These are phyloP conservation scores for Sycophila sp. DNA, from an alignment of 1,140 invertebrate genomes.

Conservation along the genomic window DNA sequence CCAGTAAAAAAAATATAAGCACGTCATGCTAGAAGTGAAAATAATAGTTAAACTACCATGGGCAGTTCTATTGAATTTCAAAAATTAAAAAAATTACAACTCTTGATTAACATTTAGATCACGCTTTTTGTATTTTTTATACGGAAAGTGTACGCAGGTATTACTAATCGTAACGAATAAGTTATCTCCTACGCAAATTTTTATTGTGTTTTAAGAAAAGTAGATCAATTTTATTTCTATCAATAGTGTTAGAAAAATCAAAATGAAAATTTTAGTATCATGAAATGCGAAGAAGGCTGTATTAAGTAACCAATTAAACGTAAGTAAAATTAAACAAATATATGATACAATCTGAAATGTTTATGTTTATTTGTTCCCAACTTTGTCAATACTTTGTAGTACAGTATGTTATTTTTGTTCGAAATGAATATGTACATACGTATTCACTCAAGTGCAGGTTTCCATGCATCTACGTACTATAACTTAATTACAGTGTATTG, in stretches of 20 bases:
- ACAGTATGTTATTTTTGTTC: slow-evolving; percentile 10
- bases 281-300: neutral
- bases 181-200: too few relatives aligned
- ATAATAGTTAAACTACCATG: neutral
- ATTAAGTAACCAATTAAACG: neutral
- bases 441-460: neutral
- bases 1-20: too few relatives aligned
- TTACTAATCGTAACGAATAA: too few relatives aligned
- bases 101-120: neutral
- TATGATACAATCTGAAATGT: slow-evolving; percentile 9
- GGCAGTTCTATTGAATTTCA: neutral
- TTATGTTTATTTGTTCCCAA: slow-evolving; percentile 16
- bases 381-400: neutral
- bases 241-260: neutral
- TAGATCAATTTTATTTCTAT: too few relatives aligned
- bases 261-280: neutral
- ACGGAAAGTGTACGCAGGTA: too few relatives aligned
- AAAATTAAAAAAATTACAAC: neutral
- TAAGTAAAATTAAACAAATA: neutral
- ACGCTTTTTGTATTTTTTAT: too few relatives aligned
- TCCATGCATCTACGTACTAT: neutral
- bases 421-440: neutral
- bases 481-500: neutral
- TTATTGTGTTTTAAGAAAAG: too few relatives aligned
- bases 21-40: too few relatives aligned